These are phyloP conservation scores for Crioceris asparagi DNA, from an alignment of 2,888 invertebrate species.

Conservation along the genomic window DNA sequence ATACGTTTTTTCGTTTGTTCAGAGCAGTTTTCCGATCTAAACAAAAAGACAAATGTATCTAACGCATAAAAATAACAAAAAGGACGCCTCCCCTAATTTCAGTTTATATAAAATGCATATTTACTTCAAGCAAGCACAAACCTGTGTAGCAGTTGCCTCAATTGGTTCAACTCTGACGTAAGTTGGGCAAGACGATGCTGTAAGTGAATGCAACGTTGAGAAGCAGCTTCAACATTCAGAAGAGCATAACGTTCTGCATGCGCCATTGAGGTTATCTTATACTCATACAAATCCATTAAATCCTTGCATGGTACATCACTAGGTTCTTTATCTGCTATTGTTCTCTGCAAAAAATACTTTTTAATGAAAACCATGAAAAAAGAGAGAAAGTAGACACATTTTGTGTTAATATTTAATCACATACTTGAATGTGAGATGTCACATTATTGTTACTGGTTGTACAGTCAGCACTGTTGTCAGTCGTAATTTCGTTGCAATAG, in stretches of 20 bases:
- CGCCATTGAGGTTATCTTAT: conserved; percentile 49
- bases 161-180: conserved; percentile 38
- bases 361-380: conserved; percentile 13
- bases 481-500: too few relatives aligned
- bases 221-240: conserved; percentile 43
- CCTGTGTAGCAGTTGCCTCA: conserved; percentile 42
- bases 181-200: conserved; percentile 42
- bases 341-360: too few relatives aligned
- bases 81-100: too few relatives aligned
- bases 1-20: conserved; percentile 36
- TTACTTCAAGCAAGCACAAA: too few relatives aligned
- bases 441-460: too few relatives aligned
- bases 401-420: not conserved
- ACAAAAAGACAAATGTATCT: too few relatives aligned
- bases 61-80: too few relatives aligned
- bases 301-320: conserved; percentile 52
- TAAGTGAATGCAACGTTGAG: conserved; percentile 40
- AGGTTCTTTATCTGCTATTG: conserved; percentile 31
- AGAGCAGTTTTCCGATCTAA: conserved; percentile 40
- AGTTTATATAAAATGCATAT: too few relatives aligned
- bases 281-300: conserved; percentile 63
- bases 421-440: not conserved
- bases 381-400: conserved; percentile 5
- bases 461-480: too few relatives aligned
- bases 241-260: conserved; percentile 42